Evolutionary conservation across 1,140 invertebrate species (phyloP), one percentile per base, ranked within the genome.

Genomic region (Trachymyrmex cornetzi): DNA sequence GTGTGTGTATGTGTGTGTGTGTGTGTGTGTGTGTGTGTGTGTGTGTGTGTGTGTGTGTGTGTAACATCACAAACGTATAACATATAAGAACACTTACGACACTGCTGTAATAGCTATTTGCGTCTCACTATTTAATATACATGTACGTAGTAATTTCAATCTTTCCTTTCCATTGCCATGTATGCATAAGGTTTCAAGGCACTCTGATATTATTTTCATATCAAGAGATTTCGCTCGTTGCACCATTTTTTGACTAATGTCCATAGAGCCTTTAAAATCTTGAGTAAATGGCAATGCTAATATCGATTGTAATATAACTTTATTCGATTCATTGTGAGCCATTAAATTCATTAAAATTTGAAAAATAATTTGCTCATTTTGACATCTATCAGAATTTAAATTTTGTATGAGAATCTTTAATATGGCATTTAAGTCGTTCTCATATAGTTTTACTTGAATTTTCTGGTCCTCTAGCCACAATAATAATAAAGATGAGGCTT

Each of bases 261-360:
- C 87, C 16, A 67, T 50, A 53, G 90, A 61, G 55, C 87, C 59
- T 67, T 80, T 57, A 64, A 85, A 85, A 63, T 86, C 50, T 77
- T 90, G 77, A 9, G 69, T 82, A 91, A 94, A 93, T 53, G 92
- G 87, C 14, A 93, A 66, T 1, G 86, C 82, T 66, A 95, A 71
- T 75, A 95, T 88, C 24, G 87, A 85, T 61, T 93, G 85, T 77
- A 95, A 89, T 38, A 94, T 86, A 30, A 79, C 53, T 80, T 86
- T 91, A 80, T 92, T 85, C 3, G 90, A 55, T 88, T 93, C 94
- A 48, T 86, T 61, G 22, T 93, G 92, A 67, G 89, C 81, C 63
- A 94, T 90, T 38, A 95, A 53, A 86, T 92, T 89, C 38, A 89
- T 82, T 9, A 95, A 85, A 89, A 81, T 92, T 86, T 93, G 88